These are phyloP conservation scores for Crossaster papposus DNA, from an alignment of 53 echinoderm and acorn worm species.

Conservation along the genomic window DNA sequence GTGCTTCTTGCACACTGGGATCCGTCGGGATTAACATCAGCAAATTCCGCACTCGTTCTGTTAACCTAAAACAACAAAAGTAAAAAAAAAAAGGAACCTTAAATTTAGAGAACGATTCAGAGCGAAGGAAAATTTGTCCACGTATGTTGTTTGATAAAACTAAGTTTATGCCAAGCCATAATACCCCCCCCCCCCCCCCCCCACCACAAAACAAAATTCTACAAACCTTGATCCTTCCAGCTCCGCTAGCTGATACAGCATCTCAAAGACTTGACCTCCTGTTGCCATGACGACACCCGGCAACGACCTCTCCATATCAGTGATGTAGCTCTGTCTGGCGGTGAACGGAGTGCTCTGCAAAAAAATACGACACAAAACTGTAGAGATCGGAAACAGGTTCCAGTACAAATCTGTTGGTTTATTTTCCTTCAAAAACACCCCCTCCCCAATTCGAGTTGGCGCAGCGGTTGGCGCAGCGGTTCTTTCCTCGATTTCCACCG, in stretches of 20 bases:
- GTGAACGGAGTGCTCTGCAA: not conserved
- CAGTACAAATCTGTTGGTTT: too few relatives aligned
- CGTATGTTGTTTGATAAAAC: not conserved
- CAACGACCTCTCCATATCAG: conserved; percentile 87
- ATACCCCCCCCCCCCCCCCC: too few relatives aligned
- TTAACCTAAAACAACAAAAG: conserved; percentile 69
- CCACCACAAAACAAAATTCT: not conserved
- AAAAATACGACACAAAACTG: too few relatives aligned
- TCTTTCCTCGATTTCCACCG: too few relatives aligned
- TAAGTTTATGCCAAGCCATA: not conserved
- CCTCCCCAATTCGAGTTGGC: too few relatives aligned
- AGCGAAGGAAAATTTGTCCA: too few relatives aligned
- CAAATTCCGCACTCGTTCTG: conserved; percentile 86
- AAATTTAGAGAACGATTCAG: too few relatives aligned
- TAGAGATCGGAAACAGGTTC: too few relatives aligned
- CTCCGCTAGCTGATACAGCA: conserved; percentile 94
- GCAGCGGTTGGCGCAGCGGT: too few relatives aligned
- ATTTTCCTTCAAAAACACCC: too few relatives aligned
- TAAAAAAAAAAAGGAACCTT: not conserved
- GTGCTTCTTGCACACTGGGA: conserved; percentile 82
- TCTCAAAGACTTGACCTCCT: conserved; percentile 98
- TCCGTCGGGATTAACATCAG: conserved; percentile 95
- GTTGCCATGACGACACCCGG: conserved; percentile 99
- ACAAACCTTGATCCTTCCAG: conserved; percentile 91
- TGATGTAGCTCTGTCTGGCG: conserved; percentile 64